phyloP scores from a whole-genome alignment of 2,797 vertebrate genomes.

The Lateolabrax maculatus region DNA sequence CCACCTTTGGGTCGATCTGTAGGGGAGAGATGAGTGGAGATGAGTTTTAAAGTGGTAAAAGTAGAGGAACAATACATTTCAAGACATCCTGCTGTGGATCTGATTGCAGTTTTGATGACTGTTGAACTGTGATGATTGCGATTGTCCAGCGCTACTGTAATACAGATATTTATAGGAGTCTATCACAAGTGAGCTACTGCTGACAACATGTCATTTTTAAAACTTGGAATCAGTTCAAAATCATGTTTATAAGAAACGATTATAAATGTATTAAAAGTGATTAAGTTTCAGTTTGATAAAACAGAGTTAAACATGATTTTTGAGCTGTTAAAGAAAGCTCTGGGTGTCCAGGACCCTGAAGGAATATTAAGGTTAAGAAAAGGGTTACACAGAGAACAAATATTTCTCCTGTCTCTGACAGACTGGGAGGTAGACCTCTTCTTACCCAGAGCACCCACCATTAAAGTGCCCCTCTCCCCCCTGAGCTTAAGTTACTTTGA shows the following conservation, averaged over 20 bases:
- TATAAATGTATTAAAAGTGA: neutral
- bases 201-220: neutral
- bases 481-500: neutral
- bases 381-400: constrained; percentile 6
- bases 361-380: neutral
- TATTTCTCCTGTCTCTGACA: constrained; percentile 3
- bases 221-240: neutral
- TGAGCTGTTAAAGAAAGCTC: neutral
- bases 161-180: constrained; percentile 1
- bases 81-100: constrained; percentile 1
- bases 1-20: constrained; percentile 95
- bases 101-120: constrained; percentile 7
- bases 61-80: constrained; percentile 8
- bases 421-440: neutral
- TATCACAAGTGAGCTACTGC: neutral
- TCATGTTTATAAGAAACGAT: neutral
- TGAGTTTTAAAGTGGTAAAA: constrained; percentile 16
- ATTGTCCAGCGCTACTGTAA: neutral
- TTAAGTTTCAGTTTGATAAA: neutral
- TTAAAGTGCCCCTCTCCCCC: constrained; percentile 7
- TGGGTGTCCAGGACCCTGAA: neutral
- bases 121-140: neutral
- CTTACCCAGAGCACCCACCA: neutral
- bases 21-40: constrained; percentile 44
- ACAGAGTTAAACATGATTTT: neutral